Base-by-base conservation (phyloP, 2,888 invertebrate genomes). In the Itoplectis maculator region DNA sequence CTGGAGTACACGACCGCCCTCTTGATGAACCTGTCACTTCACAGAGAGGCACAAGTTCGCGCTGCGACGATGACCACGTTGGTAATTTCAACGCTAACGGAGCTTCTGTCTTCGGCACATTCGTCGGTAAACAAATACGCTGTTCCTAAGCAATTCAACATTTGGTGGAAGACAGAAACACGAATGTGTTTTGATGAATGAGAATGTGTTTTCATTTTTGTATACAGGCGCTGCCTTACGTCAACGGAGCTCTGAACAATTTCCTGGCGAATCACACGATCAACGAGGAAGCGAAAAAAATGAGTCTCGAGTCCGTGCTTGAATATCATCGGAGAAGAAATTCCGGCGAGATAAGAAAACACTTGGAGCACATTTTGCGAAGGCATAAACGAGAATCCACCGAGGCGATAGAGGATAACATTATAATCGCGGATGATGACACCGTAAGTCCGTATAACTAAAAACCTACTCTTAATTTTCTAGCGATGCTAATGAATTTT, bases 1-100 rank as follows among this genome's bases (percentile, higher is more conserved):
- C 92, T 95, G 85, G 95, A 96, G 88, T 96, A 95, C 87, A 93
- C 95, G n/a, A 94, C 95, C 8, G 96, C 96, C 4, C 93, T 96
- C 11, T 93, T 96, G 23, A 95, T 96, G 95, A 96, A 96, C 90
- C 92, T 96, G 7, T 95, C 95, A 85, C 93, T 96, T 45, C 94
- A 95, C 85, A 93, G 93, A 29, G 93, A 94, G 81, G 95, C 95
- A 15, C 89, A 89, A 70, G 86, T 83, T 29, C 87, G 88, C 84
- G 90, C 88, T 37, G 87, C 91, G 9, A 78, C 81, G 4, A 88
- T 91, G 79, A 88, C 90, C 4, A 86, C 88, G 6, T 75, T 90
- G 61, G 86, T 91, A 35, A 83, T 92, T 78, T 89, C 91, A 23
- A 91, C 90, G 7, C 85, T 92, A 68, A 89, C 88, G 18, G 87